Evolutionary conservation across 2,113 vertebrate species (phyloP).

Genomic region (Microtus ochrogaster): DNA sequence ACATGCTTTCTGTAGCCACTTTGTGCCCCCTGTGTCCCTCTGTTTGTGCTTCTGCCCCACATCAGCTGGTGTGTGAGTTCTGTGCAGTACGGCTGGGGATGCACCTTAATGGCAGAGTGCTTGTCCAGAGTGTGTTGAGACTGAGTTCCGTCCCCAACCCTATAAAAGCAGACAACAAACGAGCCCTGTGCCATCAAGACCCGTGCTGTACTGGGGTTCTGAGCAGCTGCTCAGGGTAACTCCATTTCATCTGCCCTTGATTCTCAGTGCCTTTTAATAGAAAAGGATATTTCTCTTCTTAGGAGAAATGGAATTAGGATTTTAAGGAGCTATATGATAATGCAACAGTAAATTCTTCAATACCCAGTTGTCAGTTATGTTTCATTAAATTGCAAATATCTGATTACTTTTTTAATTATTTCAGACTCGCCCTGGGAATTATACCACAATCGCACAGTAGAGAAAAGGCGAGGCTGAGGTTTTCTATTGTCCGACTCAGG

Average conservation of each 20-base stretch:
- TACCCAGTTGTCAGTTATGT: slow-evolving; percentile 65
- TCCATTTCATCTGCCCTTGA: not conserved
- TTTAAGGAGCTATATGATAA: slow-evolving; percentile 63
- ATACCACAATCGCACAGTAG: not conserved
- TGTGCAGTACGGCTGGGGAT: not conserved
- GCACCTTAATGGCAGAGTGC: not conserved
- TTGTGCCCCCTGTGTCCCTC: not conserved
- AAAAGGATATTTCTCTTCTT: slow-evolving; percentile 34
- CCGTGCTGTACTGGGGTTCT: not conserved
- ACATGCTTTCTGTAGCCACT: not conserved
- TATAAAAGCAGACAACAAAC: no score
- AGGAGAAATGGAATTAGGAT: slow-evolving; percentile 48
- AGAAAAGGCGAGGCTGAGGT: slow-evolving; percentile 44
- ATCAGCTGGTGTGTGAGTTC: not conserved
- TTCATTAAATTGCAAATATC: slow-evolving; percentile 68
- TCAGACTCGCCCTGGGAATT: slow-evolving; percentile 54
- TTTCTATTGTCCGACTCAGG: slow-evolving; percentile 30
- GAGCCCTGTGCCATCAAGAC: not conserved
- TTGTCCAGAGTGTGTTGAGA: not conserved
- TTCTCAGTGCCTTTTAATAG: slow-evolving; percentile 16
- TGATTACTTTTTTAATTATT: slow-evolving; percentile 76
- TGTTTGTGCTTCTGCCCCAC: not conserved
- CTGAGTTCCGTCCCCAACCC: not conserved
- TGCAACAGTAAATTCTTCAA: slow-evolving; percentile 55
- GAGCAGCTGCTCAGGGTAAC: not conserved